Percentiles rank a stretch among this genome's conserved stretches.
These are phyloP conservation scores for Craniophora ligustri DNA, from an alignment of 2,888 invertebrate species.

Conservation along the genomic window DNA sequence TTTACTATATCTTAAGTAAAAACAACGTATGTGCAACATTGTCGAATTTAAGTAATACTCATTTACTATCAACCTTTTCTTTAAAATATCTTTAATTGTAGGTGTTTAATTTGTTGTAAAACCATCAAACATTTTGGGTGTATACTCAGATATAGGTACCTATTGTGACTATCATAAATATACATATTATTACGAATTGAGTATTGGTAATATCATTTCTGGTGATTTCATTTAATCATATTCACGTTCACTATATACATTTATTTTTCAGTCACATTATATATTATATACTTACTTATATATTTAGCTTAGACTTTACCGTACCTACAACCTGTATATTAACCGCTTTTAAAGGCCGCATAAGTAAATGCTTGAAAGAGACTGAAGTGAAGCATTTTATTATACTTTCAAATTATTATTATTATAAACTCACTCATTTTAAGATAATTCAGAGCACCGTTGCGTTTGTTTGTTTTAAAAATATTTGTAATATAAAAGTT, in stretches of 20 bases:
- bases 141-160: background rate
- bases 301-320: constrained; percentile 11
- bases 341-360: constrained; percentile 39
- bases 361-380: constrained; percentile 49
- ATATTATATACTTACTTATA: background rate
- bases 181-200: too few relatives aligned
- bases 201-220: background rate
- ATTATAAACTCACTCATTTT: constrained; percentile 68
- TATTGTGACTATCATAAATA: background rate
- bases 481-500: constrained; percentile 69
- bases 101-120: too few relatives aligned
- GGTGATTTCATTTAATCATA: background rate
- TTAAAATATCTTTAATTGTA: too few relatives aligned
- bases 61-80: too few relatives aligned
- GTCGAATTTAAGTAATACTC: too few relatives aligned
- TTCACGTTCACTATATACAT: constrained; percentile 1
- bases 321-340: constrained; percentile 34
- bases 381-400: constrained; percentile 53
- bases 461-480: constrained; percentile 66
- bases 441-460: constrained; percentile 75
- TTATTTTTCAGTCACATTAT: background rate
- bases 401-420: constrained; percentile 44
- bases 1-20: too few relatives aligned
- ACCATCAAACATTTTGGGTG: too few relatives aligned
- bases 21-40: too few relatives aligned